Base-by-base conservation (phyloP, 2,888 invertebrate species). In the Napeogenes sylphis region DNA sequence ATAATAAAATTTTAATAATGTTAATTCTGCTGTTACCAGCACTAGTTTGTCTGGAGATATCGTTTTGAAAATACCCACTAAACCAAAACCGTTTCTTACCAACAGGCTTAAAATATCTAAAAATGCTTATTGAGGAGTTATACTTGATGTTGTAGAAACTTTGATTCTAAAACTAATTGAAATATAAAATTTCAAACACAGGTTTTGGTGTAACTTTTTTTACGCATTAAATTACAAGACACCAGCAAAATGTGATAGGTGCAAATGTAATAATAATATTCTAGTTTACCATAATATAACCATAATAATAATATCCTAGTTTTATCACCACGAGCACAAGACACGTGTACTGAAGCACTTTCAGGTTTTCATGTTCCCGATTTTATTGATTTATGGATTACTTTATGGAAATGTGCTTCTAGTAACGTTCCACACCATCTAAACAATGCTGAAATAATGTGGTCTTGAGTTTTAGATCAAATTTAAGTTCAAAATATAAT, bases 321-420 rank as follows among this genome's bases (percentile, higher is more conserved):
- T n/a, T n/a, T n/a, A n/a, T n/a, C n/a, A n/a, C n/a, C n/a, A n/a
- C n/a, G n/a, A n/a, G n/a, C n/a, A n/a, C n/a, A n/a, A n/a, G n/a
- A n/a, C n/a, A n/a, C n/a, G 21, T 51, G 51, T 30, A 51, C 30
- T 10, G 30, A 51, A 51, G 51, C 51, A 51, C 51, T 51, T 51
- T 21, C 51, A 51, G 30, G 51, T 30, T 30, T 51, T n/a, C 51
- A 30, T 51, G 51, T 30, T 30, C 30, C 6, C 51, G 51, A 51
- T 30, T 51, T 30, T 30, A 51, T 51, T 51, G 51, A 51, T 51
- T 51, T 51, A 51, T 51, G 30, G 51, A 30, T 0, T 30, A 51
- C 51, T 51, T 51, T 51, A 51, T 51, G 51, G 51, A 51, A 51
- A 51, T 30, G 42, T 42, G 51, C 51, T 51, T 51, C 30, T 51